Percentiles rank a stretch among this genome's conserved stretches.
Conservation (phyloP, 1,140 invertebrate species). For the Drosophila kanapiae region DNA sequence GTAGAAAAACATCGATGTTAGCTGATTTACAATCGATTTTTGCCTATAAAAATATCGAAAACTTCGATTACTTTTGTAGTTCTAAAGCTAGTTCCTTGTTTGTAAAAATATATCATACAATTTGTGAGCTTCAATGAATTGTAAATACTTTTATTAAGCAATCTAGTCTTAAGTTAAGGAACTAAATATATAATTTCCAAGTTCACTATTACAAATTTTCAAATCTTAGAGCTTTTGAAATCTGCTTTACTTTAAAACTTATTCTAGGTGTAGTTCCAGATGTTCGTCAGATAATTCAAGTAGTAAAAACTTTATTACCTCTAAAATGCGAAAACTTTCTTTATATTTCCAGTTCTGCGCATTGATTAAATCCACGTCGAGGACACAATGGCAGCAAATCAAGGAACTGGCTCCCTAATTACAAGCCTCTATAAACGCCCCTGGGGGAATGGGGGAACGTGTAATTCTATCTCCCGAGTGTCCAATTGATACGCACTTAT, state of each 20-base stretch:
- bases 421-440: slow-evolving; percentile 4
- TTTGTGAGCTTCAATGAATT: too few species aligned
- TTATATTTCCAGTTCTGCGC: too few species aligned
- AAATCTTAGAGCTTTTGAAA: not conserved
- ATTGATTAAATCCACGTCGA: not conserved
- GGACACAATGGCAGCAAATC: slow-evolving; percentile 37
- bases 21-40: too few species aligned
- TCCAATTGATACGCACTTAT: slow-evolving; percentile 50
- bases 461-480: slow-evolving; percentile 43
- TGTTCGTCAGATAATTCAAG: not conserved
- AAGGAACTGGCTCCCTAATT: slow-evolving; percentile 13
- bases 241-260: not conserved
- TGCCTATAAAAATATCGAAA: too few species aligned
- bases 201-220: too few species aligned
- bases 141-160: too few species aligned
- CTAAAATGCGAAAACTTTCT: not conserved
- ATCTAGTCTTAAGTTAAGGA: too few species aligned
- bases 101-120: too few species aligned
- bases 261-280: not conserved
- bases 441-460: not conserved
- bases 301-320: not conserved
- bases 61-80: too few species aligned
- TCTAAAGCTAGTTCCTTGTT: too few species aligned
- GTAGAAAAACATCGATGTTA: too few species aligned
- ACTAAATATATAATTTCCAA: not conserved